Conservation (phyloP, 1,140 invertebrate genomes). For the Trachymyrmex septentrionalis region DNA sequence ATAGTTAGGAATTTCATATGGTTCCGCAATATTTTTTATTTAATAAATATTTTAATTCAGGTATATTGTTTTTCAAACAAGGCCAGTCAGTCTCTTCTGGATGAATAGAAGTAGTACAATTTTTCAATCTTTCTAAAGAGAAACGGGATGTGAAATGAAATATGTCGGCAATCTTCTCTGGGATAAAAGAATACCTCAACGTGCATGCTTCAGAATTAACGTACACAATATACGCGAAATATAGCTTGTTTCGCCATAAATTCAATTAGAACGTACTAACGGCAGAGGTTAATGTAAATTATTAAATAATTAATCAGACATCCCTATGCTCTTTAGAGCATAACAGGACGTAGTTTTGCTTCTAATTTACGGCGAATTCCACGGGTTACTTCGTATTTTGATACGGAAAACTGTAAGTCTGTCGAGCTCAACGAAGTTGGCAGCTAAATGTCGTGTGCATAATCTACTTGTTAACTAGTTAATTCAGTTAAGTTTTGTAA, state of each 20-base stretch:
- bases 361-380: constrained; percentile 54
- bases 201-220: background rate
- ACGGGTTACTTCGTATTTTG: constrained; percentile 65
- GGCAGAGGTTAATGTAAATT: constrained; percentile 12
- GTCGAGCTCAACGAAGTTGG: constrained; percentile 55
- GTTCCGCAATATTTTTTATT: constrained; percentile 21
- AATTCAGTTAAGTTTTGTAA: constrained; percentile 76
- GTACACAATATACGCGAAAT: background rate
- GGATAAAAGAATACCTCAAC: background rate
- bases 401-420: constrained; percentile 68
- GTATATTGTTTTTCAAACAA: background rate
- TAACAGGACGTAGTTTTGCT: constrained; percentile 38
- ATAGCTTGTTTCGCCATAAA: background rate
- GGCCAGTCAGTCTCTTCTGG: background rate
- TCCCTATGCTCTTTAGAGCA: constrained; percentile 46
- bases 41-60: constrained; percentile 24
- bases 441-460: constrained; percentile 76
- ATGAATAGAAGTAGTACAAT: background rate
- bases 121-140: constrained; percentile 16
- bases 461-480: constrained; percentile 76
- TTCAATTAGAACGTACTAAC: constrained; percentile 17
- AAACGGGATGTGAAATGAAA: constrained; percentile 2
- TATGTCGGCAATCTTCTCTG: background rate
- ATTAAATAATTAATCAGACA: constrained; percentile 40
- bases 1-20: constrained; percentile 27